phyloP scores from a whole-genome alignment of 2,888 invertebrate genomes.

The Apamea anceps region DNA sequence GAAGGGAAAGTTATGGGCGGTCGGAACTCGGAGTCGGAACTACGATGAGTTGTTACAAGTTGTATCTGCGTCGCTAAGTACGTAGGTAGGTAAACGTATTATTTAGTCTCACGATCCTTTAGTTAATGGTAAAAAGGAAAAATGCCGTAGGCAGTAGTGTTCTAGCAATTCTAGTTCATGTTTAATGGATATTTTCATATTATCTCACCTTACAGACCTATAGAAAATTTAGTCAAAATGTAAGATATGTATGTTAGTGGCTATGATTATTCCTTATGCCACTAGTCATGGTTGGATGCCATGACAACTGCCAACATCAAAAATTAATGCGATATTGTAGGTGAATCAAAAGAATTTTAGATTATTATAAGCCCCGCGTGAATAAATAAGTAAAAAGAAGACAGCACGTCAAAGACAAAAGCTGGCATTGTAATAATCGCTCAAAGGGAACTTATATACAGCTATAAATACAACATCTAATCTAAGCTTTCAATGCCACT shows the following conservation, averaged over 20 bases:
- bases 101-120: not conserved
- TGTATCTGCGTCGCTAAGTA: not conserved
- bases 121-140: not conserved
- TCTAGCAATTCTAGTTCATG: not conserved
- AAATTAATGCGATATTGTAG: not conserved
- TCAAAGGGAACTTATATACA: slow-evolving; percentile 5
- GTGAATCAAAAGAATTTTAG: not conserved
- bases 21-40: slow-evolving; percentile 37
- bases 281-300: not conserved
- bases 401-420: slow-evolving; percentile 1
- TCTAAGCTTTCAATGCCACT: not conserved
- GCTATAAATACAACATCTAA: slow-evolving; percentile 22
- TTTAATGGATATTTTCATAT: not conserved
- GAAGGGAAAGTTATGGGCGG: slow-evolving; percentile 58
- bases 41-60: slow-evolving; percentile 10
- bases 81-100: not conserved
- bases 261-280: not conserved
- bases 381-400: not conserved
- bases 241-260: not conserved
- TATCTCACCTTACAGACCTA: not conserved
- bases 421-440: slow-evolving; percentile 4
- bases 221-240: not conserved
- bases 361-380: not conserved
- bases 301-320: not conserved
- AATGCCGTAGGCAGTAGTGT: not conserved